phyloP scores from a whole-genome alignment of 2,888 invertebrate species.

The Beris chalybata region DNA sequence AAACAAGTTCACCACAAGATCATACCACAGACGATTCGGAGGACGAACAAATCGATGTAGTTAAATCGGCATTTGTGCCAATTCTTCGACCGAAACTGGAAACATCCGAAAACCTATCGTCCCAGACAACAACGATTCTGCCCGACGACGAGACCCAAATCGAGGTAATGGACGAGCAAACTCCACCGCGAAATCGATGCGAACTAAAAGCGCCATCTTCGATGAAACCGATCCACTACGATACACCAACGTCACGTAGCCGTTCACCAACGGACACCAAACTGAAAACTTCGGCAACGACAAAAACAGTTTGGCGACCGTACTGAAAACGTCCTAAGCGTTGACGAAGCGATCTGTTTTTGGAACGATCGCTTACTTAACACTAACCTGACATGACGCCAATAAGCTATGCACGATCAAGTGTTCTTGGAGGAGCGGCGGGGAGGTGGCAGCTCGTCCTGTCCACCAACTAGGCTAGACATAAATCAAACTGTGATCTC shows the following conservation, averaged over 20 bases:
- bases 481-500: conserved; percentile 23
- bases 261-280: conserved; percentile 59
- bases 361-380: no score
- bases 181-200: conserved; percentile 49
- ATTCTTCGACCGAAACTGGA: conserved; percentile 58
- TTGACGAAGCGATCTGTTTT: no score
- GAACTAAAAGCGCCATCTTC: conserved; percentile 67
- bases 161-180: conserved; percentile 50
- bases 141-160: conserved; percentile 42
- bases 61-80: conserved; percentile 74
- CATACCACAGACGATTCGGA: conserved; percentile 65
- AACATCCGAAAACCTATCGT: conserved; percentile 53
- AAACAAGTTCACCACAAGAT: conserved; percentile 64
- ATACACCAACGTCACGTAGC: conserved; percentile 44
- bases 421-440: not conserved
- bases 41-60: conserved; percentile 74
- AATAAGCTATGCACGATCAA: no score
- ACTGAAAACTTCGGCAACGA: conserved; percentile 60
- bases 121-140: conserved; percentile 39
- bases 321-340: conserved; percentile 57
- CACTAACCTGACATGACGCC: no score
- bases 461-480: not conserved
- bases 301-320: conserved; percentile 75
- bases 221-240: conserved; percentile 54
- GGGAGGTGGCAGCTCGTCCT: not conserved